A percentile compares a stretch with the other conserved stretches of the same genome.
These are phyloP conservation scores for Cynopterus brachyotis DNA, from an alignment of 2,113 vertebrate species.

Conservation along the genomic window DNA sequence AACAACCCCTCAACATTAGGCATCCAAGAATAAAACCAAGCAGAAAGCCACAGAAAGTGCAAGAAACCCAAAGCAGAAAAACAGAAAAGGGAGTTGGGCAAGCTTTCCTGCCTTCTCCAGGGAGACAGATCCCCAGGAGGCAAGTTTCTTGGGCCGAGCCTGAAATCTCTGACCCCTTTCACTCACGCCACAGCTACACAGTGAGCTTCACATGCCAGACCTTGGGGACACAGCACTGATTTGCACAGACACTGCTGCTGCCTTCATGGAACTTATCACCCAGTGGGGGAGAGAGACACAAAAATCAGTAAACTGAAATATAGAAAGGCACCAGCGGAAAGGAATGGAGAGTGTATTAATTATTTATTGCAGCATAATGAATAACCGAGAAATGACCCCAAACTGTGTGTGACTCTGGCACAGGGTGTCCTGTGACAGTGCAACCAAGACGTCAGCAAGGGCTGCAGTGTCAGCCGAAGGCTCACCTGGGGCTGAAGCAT, in stretches of 20 bases:
- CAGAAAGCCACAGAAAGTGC: not conserved
- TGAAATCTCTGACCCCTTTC: not conserved
- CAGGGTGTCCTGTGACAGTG: not conserved
- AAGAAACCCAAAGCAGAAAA: not conserved
- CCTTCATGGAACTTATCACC: not conserved
- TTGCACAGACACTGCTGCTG: not conserved
- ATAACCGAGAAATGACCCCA: not conserved
- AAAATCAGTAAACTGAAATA: not conserved
- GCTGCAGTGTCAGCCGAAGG: not conserved
- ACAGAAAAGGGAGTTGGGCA: not conserved
- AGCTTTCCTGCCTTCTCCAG: not conserved
- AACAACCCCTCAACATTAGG: not conserved
- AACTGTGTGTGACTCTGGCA: not conserved
- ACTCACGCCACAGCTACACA: fast-evolving
- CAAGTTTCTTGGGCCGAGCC: not conserved
- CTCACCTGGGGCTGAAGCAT: not conserved
- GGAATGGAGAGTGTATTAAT: fast-evolving
- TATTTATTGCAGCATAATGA: not conserved
- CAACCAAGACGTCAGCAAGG: not conserved
- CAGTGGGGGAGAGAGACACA: fast-evolving
- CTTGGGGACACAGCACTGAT: fast-evolving
- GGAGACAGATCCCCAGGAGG: not conserved
- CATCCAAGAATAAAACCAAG: constrained; percentile 1
- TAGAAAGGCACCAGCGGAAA: not conserved
- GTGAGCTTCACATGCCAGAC: fast-evolving